Evolutionary conservation across 2,888 invertebrate genomes (phyloP), one percentile per base, ranked within the genome.

Genomic region (Empis stercorea): DNA sequence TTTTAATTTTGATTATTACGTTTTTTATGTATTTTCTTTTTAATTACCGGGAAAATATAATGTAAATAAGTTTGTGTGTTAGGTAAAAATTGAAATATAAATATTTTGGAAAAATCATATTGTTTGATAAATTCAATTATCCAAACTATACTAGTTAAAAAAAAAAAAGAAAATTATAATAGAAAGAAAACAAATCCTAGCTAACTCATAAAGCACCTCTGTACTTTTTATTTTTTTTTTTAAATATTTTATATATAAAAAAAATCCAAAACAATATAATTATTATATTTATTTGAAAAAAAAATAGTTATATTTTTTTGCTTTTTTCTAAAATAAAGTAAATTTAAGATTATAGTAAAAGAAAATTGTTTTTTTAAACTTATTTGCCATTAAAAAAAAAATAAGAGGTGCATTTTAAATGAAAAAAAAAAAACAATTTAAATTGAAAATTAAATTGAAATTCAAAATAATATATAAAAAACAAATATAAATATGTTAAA

Each of bases 191-290:
- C 42, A 47, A 53, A 47, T 55, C 55, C 56, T 56, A 56, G 56
- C 56, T 56, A 56, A 56, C 51, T 51, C 48, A 51, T n/a, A 47
- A 56, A 56, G 56, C 56, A 56, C 56, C 54, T 55, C 49, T 49
- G 42, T 45, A 34, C 37, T 23, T 23, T 40, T 46, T 39, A 7
- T 7, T 27, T 27, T 27, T 27, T 44, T 39, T 30, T 30, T 30
- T 44, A 39, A 23, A 30, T 36, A 44, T 37, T 30, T 30, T 37
- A 30, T 15, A 43, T 32, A 32, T 20, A 43, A 20, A 32, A 10
- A n/a, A 36, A 27, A 27, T 27, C 9, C 20, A 27, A 27, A 27
- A 27, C 9, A 27, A 27, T 27, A 27, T 27, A 27, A 27, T 27
- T 20, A 20, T 20, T 27, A 9, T 20, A 27, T 27, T 27, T 14